Evolutionary conservation across 2,888 invertebrate genomes (phyloP), one percentile per base, ranked within the genome.

Genomic region (Halictus quadricinctus): DNA sequence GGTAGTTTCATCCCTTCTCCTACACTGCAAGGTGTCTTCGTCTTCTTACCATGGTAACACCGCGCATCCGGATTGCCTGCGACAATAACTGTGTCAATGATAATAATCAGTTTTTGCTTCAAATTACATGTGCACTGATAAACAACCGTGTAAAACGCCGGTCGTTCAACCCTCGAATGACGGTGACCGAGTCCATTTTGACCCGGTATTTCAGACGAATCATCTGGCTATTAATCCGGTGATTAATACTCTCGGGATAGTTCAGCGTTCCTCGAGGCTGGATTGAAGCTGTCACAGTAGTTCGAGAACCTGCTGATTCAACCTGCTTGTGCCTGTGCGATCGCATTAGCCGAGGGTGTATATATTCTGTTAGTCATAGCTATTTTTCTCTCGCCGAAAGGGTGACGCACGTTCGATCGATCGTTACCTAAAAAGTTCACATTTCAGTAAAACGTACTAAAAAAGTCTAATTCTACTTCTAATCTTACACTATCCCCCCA

Each of bases 201-300:
- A 58, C 58, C 58, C 58, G 58, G n/a, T 58, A 58, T 58, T n/a
- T 58, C 58, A 2, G 58, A n/a, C n/a, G 58, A 58, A 58, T 58
- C 58, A 58, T 58, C 58, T 21, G 58, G 58, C n/a, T 58, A 58
- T 58, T 58, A 58, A 58, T 58, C 64, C 64, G 48, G 58, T 58
- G 58, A 58, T 58, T 58, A 58, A 58, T 58, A 58, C 58, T 58
- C 58, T 50, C 36, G 21, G 25, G n/a, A 58, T 18, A 25, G 74
- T 58, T 12, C n/a, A n/a, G 58, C 78, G 72, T 72, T 54, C 36
- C 64, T 78, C 46, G 46, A 70, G 46, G 25, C 43, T 58, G 58
- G 58, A 58, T n/a, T n/a, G n/a, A n/a, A 58, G 58, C n/a, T 58
- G 58, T 58, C 58, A n/a, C 21, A 4, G 58, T 58, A 58, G 58